phyloP scores from a whole-genome alignment of 2,888 invertebrate genomes.

The Zaprionus obscuricornis region DNA sequence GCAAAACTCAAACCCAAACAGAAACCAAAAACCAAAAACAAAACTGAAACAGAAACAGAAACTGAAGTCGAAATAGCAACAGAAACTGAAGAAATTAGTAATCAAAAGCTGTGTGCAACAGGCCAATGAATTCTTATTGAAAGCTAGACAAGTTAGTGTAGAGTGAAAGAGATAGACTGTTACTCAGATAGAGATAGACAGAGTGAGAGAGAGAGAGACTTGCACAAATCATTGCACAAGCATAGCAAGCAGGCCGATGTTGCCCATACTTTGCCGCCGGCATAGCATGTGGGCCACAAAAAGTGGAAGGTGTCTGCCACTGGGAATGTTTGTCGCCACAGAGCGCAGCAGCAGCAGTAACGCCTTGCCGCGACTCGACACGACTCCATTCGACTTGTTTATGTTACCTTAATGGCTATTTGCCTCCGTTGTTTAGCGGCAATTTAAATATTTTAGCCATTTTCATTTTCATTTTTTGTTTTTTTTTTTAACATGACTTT shows the following conservation, averaged over 20 bases:
- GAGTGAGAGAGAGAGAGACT: constrained; percentile 19
- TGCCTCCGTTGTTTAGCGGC: constrained; percentile 64
- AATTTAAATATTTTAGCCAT: constrained; percentile 76
- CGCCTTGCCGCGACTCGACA: too few relatives aligned
- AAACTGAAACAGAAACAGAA: constrained; percentile 27
- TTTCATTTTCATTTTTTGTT: too few relatives aligned
- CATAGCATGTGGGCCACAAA: constrained; percentile 53
- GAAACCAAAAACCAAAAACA: constrained; percentile 31
- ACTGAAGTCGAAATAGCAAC: constrained; percentile 23
- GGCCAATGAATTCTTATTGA: constrained; percentile 57
- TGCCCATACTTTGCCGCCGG: background rate
- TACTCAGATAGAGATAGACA: background rate
- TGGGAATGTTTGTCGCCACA: constrained; percentile 64
- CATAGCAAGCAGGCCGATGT: background rate
- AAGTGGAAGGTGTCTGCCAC: constrained; percentile 47
- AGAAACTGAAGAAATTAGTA: constrained; percentile 67
- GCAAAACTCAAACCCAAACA: constrained; percentile 37
- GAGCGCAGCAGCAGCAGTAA: background rate
- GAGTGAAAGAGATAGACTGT: background rate
- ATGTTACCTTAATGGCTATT: constrained; percentile 67
- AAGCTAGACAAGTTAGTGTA: background rate
- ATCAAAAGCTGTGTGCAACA: constrained; percentile 71
- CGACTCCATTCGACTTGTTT: too few relatives aligned
- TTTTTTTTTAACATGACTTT: constrained; percentile 49
- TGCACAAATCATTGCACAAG: constrained; percentile 56